These are phyloP conservation scores for Gryon sp. DNA, from an alignment of 1,140 invertebrate genomes.

Conservation along the genomic window DNA sequence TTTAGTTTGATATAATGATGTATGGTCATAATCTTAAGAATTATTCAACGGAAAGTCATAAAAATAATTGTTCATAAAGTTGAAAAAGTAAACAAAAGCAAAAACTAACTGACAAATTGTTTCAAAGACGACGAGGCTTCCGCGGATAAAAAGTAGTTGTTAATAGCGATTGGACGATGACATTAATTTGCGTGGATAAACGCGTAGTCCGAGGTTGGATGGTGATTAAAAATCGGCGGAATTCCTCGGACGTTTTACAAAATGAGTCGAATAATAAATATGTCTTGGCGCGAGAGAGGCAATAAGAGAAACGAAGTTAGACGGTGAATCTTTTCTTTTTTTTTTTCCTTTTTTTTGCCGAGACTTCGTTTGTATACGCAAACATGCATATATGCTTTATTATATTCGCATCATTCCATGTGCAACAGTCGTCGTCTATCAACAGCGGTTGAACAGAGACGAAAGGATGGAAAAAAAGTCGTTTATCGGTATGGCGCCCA, in stretches of 20 bases:
- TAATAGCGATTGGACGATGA: slow-evolving; percentile 30
- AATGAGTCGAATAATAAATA: slow-evolving; percentile 52
- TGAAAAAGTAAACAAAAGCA: too few relatives aligned
- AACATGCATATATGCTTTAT: slow-evolving; percentile 32
- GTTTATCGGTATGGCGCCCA: slow-evolving; percentile 56
- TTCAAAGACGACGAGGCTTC: too few relatives aligned
- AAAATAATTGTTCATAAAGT: too few relatives aligned
- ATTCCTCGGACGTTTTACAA: slow-evolving; percentile 42
- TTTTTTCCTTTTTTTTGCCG: too few relatives aligned
- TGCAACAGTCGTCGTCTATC: background rate
- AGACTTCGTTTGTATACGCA: slow-evolving; percentile 18
- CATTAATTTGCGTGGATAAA: slow-evolving; percentile 43
- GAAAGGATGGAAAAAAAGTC: slow-evolving; percentile 5
- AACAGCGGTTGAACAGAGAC: background rate
- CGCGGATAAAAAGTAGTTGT: slow-evolving; percentile 5
- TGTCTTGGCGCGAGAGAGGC: slow-evolving; percentile 23
- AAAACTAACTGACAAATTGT: too few relatives aligned
- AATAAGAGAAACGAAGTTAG: slow-evolving; percentile 42
- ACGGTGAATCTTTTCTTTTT: too few relatives aligned
- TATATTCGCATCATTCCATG: slow-evolving; percentile 11
- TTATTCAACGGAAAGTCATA: too few relatives aligned
- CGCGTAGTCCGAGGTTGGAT: slow-evolving; percentile 11
- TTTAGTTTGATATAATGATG: too few relatives aligned
- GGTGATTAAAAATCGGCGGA: slow-evolving; percentile 50
- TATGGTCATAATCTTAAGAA: too few relatives aligned